Conservation (phyloP, 2,113 vertebrate species). For the Passer montanus region DNA sequence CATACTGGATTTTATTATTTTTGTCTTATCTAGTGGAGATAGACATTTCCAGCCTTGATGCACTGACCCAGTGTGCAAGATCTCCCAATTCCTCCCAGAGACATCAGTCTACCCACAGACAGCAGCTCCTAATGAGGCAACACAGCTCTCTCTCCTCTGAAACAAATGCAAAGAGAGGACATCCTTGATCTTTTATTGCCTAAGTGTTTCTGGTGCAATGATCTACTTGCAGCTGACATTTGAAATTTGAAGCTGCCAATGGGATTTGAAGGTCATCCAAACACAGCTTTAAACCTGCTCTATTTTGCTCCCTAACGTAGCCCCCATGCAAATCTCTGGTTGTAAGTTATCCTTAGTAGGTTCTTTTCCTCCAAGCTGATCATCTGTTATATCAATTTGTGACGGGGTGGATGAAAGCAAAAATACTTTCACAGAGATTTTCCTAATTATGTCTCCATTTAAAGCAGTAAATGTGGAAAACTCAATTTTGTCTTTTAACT, state of each 20-base stretch:
- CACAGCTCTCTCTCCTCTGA: neutral
- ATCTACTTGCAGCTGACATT: conserved; percentile 65
- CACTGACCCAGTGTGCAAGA: neutral
- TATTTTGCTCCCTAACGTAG: neutral
- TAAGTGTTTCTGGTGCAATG: conserved; percentile 38
- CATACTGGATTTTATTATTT: neutral
- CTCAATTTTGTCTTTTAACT: neutral
- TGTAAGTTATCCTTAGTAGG: neutral
- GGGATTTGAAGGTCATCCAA: conserved; percentile 69
- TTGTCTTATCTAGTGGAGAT: neutral
- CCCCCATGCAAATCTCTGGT: neutral
- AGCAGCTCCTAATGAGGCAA: neutral
- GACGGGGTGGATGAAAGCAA: neutral
- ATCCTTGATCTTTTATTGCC: conserved; percentile 44
- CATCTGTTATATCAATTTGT: neutral
- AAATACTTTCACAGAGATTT: neutral
- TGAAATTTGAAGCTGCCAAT: conserved; percentile 61
- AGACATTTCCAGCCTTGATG: neutral
- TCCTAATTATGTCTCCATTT: neutral
- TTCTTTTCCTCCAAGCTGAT: neutral
- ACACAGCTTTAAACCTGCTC: conserved; percentile 34
- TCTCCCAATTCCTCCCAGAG: neutral
- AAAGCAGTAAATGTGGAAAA: neutral
- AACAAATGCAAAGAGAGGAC: conserved; percentile 24
- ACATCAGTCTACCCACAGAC: neutral